These are phyloP conservation scores for Remorina albescens DNA, from an alignment of 2,797 vertebrate species.

Conservation along the genomic window DNA sequence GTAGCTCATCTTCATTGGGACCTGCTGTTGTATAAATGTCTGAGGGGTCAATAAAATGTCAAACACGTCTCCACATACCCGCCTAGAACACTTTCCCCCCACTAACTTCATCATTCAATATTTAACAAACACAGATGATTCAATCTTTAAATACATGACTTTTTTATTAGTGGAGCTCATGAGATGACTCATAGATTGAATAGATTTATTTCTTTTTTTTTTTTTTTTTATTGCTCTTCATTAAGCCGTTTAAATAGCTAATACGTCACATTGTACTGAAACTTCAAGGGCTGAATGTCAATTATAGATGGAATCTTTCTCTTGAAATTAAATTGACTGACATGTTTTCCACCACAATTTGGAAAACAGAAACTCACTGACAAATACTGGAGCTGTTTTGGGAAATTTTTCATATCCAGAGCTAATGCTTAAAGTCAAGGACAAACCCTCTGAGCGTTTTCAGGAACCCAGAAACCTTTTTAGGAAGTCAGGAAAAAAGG, in stretches of 20 bases:
- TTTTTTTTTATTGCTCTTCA: conserved; percentile 19
- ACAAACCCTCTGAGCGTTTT: no score
- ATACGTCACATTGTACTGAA: not conserved
- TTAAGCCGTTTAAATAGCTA: conserved; percentile 12
- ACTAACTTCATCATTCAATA: conserved; percentile 38
- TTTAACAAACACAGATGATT: conserved; percentile 55
- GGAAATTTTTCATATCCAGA: not conserved
- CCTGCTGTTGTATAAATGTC: conserved; percentile 6
- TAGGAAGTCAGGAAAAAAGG: no score
- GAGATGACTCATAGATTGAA: conserved; percentile 47
- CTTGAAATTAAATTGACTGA: not conserved
- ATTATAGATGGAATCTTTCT: not conserved
- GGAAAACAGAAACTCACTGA: not conserved
- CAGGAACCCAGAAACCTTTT: no score
- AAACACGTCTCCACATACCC: not conserved
- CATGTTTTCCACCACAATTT: not conserved
- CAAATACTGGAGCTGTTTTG: not conserved
- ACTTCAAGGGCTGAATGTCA: not conserved
- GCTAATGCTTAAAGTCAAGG: no score
- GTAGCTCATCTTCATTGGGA: not conserved
- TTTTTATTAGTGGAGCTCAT: conserved; percentile 48
- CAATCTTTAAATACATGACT: conserved; percentile 45
- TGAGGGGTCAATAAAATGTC: conserved; percentile 26
- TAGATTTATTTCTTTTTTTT: no score
- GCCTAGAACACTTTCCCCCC: conserved; percentile 11